These are phyloP conservation scores for Gonioctena quinquepunctata DNA, from an alignment of 1,140 invertebrate genomes.

Conservation along the genomic window DNA sequence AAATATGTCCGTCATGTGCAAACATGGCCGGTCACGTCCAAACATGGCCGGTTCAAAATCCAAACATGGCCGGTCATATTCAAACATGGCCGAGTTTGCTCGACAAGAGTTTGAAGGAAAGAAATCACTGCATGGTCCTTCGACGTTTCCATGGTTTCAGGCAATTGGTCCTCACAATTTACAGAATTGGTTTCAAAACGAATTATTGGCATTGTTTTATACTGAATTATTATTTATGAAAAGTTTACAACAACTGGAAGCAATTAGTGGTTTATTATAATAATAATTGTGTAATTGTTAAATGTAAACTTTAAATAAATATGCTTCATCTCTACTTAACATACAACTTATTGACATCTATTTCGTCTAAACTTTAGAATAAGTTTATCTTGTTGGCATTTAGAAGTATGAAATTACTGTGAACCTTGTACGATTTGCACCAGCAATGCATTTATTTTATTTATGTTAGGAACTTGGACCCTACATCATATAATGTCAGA, in stretches of 20 bases:
- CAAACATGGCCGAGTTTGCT: no score
- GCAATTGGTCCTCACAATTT: not conserved
- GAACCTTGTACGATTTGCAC: slow-evolving; percentile 39
- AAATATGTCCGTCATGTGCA: no score
- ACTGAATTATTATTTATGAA: slow-evolving; percentile 37
- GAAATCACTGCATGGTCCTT: no score
- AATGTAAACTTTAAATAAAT: slow-evolving; percentile 48
- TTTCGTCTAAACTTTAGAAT: slow-evolving; percentile 47
- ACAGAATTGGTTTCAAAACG: slow-evolving; percentile 6
- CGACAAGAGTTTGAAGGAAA: no score
- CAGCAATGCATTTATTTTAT: slow-evolving; percentile 10
- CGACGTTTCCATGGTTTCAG: no score
- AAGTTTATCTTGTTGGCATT: slow-evolving; percentile 47
- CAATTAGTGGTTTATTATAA: slow-evolving; percentile 30
- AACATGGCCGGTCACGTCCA: no score
- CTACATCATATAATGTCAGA: slow-evolving; percentile 34
- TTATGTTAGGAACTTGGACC: slow-evolving; percentile 46
- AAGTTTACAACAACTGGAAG: slow-evolving; percentile 43
- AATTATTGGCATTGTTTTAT: slow-evolving; percentile 51
- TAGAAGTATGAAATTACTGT: slow-evolving; percentile 44
- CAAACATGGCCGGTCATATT: no score
- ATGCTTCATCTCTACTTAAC: slow-evolving; percentile 47
- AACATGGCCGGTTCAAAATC: no score
- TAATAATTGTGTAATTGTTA: slow-evolving; percentile 33
- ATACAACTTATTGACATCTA: slow-evolving; percentile 48